Base-by-base conservation (phyloP, 2,888 invertebrate species). In the Lissocephala sabroskyi region DNA sequence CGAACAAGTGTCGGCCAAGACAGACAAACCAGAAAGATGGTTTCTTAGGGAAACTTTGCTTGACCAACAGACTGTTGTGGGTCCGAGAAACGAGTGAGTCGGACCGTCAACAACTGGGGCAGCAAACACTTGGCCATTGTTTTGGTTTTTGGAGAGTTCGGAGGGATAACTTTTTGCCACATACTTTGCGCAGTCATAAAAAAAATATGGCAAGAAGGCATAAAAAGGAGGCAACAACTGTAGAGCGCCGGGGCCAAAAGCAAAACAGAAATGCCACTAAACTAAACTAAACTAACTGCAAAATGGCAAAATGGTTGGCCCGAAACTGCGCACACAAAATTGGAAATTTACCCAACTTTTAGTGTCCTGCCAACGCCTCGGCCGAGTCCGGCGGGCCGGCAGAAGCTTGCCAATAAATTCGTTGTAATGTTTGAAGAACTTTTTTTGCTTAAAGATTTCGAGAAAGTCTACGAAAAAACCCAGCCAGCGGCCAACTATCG, bases 161-260 rank as follows among this genome's bases (percentile, higher is more conserved):
- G n/a, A 36, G 16, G 7, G 26, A 13, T 5, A 28, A 52, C 41
- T 41, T 68, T 63, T 71, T 49, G 49, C 51, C 49, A 14, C 67
- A 59, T 61, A 67, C 70, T 67, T 67, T 66, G 59, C 65, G 68
- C 68, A 68, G 71, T 67, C 71, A 71, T 68, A 68, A 68, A 68
- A 56, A 40, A 52, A 49, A 29, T 28, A 49, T 61, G n/a, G 57
- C 59, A 68, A 59, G n/a, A 55, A 57, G 37, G 49, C 59, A 51
- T 63, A 52, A 52, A 62, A 65, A 65, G 53, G 58, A 60, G 51
- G 62, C 60, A 60, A 52, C 59, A 65, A 59, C 59, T 59, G 61
- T 62, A 54, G 58, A 61, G 2, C 6, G n/a, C n/a, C n/a, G n/a
- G n/a, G n/a, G n/a, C n/a, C n/a, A n/a, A n/a, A n/a, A 47, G 47